Conservation (phyloP, 2,888 invertebrate genomes). For the Tetragonisca angustula region DNA sequence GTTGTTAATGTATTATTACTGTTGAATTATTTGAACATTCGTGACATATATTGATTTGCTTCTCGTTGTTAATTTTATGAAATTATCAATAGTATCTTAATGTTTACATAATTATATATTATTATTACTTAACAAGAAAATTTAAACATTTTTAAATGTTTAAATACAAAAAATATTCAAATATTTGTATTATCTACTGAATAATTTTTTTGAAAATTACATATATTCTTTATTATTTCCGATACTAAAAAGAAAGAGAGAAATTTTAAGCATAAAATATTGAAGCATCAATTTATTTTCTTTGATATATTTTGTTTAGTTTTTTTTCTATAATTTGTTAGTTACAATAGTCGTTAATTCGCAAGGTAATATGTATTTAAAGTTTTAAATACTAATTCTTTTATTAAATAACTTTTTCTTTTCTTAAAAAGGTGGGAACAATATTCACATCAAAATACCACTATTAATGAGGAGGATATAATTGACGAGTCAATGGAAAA, state of each 20-base stretch:
- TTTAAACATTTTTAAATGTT: too few species aligned
- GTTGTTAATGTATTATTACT: too few species aligned
- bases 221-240: not conserved
- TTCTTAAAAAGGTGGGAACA: conserved; percentile 58
- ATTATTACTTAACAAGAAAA: too few species aligned
- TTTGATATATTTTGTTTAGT: not conserved
- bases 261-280: not conserved
- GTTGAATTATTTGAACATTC: too few species aligned
- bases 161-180: not conserved
- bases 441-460: conserved; percentile 45
- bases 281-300: not conserved
- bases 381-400: not conserved
- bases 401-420: not conserved
- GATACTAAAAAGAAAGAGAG: not conserved
- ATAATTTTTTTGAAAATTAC: not conserved
- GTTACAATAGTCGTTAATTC: not conserved
- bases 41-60: too few species aligned
- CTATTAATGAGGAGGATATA: conserved; percentile 3
- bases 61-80: too few species aligned
- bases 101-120: too few species aligned
- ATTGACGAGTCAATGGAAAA: conserved; percentile 24
- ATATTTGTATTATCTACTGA: not conserved
- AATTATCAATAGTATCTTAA: too few species aligned
- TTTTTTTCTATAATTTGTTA: not conserved
- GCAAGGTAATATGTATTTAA: not conserved